Evolutionary conservation across 2,888 invertebrate genomes (phyloP).

Genomic region (Xestia sexstrigata): DNA sequence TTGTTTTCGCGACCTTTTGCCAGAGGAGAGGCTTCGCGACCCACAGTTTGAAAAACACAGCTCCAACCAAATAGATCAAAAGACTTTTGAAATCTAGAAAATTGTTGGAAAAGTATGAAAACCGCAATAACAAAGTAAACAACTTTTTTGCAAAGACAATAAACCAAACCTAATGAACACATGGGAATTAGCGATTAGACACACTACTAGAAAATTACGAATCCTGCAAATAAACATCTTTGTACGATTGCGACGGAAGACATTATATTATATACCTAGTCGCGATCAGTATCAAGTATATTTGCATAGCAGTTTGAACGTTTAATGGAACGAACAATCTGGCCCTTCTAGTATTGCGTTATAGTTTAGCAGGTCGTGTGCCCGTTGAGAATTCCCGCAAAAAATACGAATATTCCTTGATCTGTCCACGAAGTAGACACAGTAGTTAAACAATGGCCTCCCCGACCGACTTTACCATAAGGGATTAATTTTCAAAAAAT

Average conservation of each 20-base stretch:
- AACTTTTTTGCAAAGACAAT: constrained; percentile 8
- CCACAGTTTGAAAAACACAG: too few species aligned
- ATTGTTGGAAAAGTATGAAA: neutral
- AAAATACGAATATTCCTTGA: neutral
- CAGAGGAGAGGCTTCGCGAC: too few species aligned
- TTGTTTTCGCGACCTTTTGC: too few species aligned
- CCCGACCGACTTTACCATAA: too few species aligned
- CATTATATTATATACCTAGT: constrained; percentile 1
- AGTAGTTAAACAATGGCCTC: too few species aligned
- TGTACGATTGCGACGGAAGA: neutral
- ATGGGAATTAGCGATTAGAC: constrained; percentile 29
- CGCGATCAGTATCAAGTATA: constrained; percentile 4
- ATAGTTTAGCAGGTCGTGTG: neutral
- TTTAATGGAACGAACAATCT: neutral
- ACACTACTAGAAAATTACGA: constrained; percentile 22
- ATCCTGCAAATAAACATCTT: constrained; percentile 10
- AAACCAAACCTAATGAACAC: neutral
- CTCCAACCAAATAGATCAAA: neutral
- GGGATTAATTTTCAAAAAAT: too few species aligned
- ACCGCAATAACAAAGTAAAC: neutral
- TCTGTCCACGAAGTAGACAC: too few species aligned
- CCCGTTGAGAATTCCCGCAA: neutral
- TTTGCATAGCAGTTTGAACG: neutral
- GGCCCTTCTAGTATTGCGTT: neutral
- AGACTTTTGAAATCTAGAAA: neutral